A percentile compares a stretch with the other conserved stretches of the same genome.
Evolutionary conservation across 1,140 invertebrate species (phyloP).

Genomic region (Hetaerina americana): DNA sequence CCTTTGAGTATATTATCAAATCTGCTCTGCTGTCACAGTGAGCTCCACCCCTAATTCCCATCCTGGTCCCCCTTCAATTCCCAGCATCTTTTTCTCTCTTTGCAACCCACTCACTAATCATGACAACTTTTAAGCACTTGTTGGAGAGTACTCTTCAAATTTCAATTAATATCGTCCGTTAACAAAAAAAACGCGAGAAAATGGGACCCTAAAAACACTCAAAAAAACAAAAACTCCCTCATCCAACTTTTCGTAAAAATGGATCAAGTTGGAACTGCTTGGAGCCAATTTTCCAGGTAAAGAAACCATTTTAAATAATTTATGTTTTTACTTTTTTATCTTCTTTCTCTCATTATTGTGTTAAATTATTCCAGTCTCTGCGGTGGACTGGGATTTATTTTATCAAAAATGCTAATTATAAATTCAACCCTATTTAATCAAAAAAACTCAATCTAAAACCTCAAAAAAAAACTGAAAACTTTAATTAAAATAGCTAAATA

Average conservation of each 20-base stretch:
- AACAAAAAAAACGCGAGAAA: not conserved
- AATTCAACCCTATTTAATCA: not conserved
- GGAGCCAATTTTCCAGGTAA: not conserved
- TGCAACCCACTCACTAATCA: not conserved
- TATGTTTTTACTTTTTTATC: conserved; percentile 1
- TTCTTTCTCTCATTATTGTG: not conserved
- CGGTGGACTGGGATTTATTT: not conserved
- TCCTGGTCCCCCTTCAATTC: too few relatives aligned
- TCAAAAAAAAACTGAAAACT: not conserved
- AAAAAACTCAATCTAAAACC: not conserved
- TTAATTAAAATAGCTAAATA: not conserved
- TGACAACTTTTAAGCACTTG: not conserved
- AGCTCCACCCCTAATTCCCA: too few relatives aligned
- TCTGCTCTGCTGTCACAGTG: too few relatives aligned
- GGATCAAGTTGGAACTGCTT: not conserved
- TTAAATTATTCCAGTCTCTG: not conserved
- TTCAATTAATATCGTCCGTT: not conserved
- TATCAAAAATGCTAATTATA: not conserved
- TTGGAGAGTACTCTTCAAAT: not conserved
- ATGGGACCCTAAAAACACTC: not conserved
- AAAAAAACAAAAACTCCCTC: not conserved
- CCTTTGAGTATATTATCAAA: not conserved
- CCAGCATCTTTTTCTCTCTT: too few relatives aligned
- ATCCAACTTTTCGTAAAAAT: not conserved
- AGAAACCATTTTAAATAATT: conserved; percentile 1